Evolutionary conservation across 2,888 invertebrate species (phyloP).

Genomic region (Cephus sareptanus): DNA sequence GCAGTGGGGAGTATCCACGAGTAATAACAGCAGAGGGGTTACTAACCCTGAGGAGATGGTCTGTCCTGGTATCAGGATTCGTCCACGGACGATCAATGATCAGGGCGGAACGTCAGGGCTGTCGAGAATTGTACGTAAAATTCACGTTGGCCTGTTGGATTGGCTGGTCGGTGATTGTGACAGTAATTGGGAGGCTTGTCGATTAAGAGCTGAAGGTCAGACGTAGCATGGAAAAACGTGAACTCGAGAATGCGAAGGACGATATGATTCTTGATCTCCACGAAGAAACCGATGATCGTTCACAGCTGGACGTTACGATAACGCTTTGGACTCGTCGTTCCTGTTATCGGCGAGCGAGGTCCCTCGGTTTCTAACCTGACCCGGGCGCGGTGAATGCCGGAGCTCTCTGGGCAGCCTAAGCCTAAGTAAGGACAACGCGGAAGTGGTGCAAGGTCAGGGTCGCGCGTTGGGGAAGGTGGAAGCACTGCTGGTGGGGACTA

Average conservation of each 20-base stretch:
- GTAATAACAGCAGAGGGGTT: background rate
- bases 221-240: background rate
- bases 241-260: background rate
- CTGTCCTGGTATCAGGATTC: background rate
- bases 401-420: conserved; percentile 15
- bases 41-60: background rate
- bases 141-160: background rate
- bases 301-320: background rate
- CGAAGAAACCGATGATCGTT: background rate
- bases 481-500: conserved; percentile 13
- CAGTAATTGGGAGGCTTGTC: background rate
- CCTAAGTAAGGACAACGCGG: conserved; percentile 58
- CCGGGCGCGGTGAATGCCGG: background rate
- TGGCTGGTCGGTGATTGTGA: background rate
- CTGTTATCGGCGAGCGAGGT: background rate
- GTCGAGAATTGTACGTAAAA: background rate
- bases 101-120: background rate
- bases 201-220: background rate
- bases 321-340: background rate
- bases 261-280: background rate
- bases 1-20: background rate
- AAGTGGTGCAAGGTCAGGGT: conserved; percentile 67
- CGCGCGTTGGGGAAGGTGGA: conserved; percentile 42
- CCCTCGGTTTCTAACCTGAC: background rate
- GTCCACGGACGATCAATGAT: no score